Conservation (phyloP, 2,797 vertebrate genomes). For the Cyclopterus lumpus region DNA sequence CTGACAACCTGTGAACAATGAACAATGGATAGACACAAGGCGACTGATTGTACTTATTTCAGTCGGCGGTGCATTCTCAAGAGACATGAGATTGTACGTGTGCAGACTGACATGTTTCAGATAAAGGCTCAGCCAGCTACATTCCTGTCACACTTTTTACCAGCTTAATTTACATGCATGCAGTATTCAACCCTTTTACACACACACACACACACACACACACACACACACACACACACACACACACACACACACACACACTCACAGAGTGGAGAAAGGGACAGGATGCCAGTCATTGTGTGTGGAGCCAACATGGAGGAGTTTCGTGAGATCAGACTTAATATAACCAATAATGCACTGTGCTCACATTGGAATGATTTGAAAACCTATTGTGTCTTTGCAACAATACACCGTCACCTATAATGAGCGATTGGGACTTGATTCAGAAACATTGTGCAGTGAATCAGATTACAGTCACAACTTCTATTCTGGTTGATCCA, state of each 20-base stretch:
- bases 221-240: background rate
- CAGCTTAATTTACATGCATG: conserved; percentile 12
- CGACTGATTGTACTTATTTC: conserved; percentile 11
- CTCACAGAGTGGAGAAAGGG: background rate
- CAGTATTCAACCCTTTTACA: conserved; percentile 20
- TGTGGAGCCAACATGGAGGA: background rate
- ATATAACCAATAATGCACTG: background rate
- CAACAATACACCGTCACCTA: background rate
- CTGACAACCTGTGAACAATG: conserved; percentile 24
- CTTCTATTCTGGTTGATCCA: background rate
- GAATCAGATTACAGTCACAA: background rate
- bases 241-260: background rate
- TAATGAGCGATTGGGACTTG: background rate
- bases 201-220: background rate
- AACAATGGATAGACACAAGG: conserved; percentile 40
- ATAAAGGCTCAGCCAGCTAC: conserved; percentile 15
- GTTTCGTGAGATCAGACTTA: background rate
- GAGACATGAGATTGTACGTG: conserved; percentile 20
- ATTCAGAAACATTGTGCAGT: background rate
- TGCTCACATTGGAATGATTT: background rate
- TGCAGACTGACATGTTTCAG: conserved; percentile 40
- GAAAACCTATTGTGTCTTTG: background rate
- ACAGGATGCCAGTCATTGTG: background rate
- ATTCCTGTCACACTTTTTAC: conserved; percentile 43
- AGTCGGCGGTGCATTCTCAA: conserved; percentile 17